Evolutionary conservation across 2,113 vertebrate species (phyloP).

Genomic region (Dolichotis patagonum): DNA sequence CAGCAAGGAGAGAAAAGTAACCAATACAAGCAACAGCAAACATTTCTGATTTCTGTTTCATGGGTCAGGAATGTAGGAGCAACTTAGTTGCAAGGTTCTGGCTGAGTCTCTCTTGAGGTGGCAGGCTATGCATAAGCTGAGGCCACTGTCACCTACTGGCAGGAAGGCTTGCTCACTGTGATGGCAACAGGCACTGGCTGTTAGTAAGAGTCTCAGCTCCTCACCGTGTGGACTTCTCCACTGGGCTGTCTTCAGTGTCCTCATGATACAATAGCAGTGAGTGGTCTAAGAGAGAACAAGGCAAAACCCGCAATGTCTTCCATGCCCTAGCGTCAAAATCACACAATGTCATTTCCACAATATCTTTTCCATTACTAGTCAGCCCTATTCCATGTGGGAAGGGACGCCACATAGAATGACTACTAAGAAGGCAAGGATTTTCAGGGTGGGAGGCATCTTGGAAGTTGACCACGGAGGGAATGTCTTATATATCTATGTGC

Average conservation of each 20-base stretch:
- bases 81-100: neutral
- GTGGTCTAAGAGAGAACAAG: neutral
- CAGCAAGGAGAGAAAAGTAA: neutral
- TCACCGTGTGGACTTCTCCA: neutral
- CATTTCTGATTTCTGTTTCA: neutral
- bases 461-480: neutral
- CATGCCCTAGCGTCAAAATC: neutral
- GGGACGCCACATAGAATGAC: neutral
- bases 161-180: neutral
- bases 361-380: neutral
- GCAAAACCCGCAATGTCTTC: neutral
- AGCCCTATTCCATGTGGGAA: too few species aligned
- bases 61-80: neutral
- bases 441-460: neutral
- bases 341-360: neutral
- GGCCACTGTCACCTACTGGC: neutral
- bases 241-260: neutral
- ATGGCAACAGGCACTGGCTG: neutral
- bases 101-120: neutral
- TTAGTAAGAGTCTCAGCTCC: neutral
- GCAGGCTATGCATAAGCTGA: too few species aligned
- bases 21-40: neutral
- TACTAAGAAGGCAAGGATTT: neutral
- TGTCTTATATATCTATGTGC: neutral
- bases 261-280: accelerated